Evolutionary conservation across 2,888 invertebrate species (phyloP), one percentile per base, ranked within the genome.

Genomic region (Leptopilina drosophilae): DNA sequence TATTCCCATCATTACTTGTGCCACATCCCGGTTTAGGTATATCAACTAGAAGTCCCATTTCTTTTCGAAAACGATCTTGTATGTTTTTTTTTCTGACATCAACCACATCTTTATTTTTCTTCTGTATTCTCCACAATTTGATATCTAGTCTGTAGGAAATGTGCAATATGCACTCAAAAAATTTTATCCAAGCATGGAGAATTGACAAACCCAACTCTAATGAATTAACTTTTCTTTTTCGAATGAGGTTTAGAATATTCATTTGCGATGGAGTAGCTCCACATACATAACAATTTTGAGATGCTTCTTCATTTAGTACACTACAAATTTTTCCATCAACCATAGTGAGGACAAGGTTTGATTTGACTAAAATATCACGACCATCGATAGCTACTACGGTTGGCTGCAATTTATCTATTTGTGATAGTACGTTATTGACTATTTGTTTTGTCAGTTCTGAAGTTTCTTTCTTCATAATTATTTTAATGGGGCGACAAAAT

Each of bases 1-100:
- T 64, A 11, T 20, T 64, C 26, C 26, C 64, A 15, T 64, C 64
- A 26, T 64, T 64, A 9, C 20, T 64, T 5, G 64, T 64, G 9
- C 64, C 64, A 20, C 11, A 15, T 64, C 64, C 20, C 6, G 64
- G 26, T 64, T 64, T 64, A 9, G 64, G 64, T 11, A 64, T 11
- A 26, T 64, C 64, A 64, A 64, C 64, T 11, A 64, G 20, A 64
- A 64, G 26, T 20, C 64, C 64, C 64, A 64, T 64, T 26, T 15
- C 64, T 6, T 64, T 20, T 26, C 64, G 15, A 15, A 64, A 64
- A 14, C 20, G 11, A 7, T 64, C 64, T 64, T 64, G 64, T 20
- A 64, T 9, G 9, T 64, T 20, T 15, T 20, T n/a, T 64, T 64
- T 64, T 15, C 26, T 20, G 11, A 7, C 20, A 7, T 15, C 26